Percentiles rank a stretch among this genome's conserved stretches.
phyloP scores from a whole-genome alignment of 1,140 invertebrate species.

The Hyposmocoma kahamanoa region DNA sequence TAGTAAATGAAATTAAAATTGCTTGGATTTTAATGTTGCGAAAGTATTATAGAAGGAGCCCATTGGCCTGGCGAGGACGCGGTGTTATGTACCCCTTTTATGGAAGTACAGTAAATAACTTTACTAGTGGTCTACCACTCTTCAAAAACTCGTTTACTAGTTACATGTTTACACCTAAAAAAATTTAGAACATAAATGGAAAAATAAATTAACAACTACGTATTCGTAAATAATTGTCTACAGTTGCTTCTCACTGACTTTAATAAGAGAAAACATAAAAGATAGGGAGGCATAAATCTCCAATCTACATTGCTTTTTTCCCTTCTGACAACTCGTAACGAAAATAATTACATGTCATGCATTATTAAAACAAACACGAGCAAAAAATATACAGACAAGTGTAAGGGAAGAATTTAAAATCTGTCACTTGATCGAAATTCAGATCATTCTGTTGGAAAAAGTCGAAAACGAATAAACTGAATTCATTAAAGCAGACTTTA shows the following conservation, averaged over 20 bases:
- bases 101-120: too few species aligned
- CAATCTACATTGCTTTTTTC: conserved; percentile 37
- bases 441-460: conserved; percentile 52
- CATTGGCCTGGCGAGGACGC: not conserved
- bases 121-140: too few species aligned
- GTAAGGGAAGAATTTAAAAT: conserved; percentile 71
- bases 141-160: too few species aligned
- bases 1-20: conserved; percentile 5
- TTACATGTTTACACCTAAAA: too few species aligned
- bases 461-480: conserved; percentile 37
- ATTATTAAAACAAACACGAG: conserved; percentile 58
- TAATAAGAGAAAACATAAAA: too few species aligned
- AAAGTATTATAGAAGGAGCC: not conserved
- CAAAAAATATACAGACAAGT: conserved; percentile 58
- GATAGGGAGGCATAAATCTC: conserved; percentile 35
- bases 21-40: conserved; percentile 2
- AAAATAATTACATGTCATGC: conserved; percentile 62
- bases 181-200: not conserved
- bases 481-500: conserved; percentile 53
- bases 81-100: too few species aligned
- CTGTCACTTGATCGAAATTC: conserved; percentile 66
- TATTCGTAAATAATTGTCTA: too few species aligned
- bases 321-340: conserved; percentile 27
- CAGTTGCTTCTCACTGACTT: too few species aligned
- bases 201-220: not conserved